Base-by-base conservation (phyloP, 2,888 invertebrate species). In the Ischnus inquisitorius region DNA sequence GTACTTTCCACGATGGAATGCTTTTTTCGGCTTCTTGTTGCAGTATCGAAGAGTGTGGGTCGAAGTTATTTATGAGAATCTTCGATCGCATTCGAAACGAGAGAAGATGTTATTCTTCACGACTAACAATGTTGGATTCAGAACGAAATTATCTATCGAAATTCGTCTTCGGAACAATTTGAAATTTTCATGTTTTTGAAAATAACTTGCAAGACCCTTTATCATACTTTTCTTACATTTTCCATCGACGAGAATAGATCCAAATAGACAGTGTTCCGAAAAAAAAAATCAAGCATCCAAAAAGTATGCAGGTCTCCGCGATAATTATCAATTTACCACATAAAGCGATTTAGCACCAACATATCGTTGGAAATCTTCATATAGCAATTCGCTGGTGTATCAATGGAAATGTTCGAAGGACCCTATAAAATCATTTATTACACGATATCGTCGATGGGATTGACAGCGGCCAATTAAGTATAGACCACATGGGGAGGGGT, bases 381-480 rank as follows among this genome's bases (percentile, higher is more conserved):
- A 28, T 14, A 28, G 14, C 1, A 0, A 60, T 28, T 60, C n/a
- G 12, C 28, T 25, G 2, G 60, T 4, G n/a, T 60, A 28, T 3
- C 57, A 14, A 57, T 22, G 14, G 22, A 12, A 57, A n/a, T 34
- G 6, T 1, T 14, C 14, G 39, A 12, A 6, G 57, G 34, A 12
- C 8, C 16, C 75, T 51, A 75, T 65, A 67, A 60, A 71, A 71
- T 67, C 78, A 81, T 75, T 81, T 69, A 84, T 79, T n/a, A 68
- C 71, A 34, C 43, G 65, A 57, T 69, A 16, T 64, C 51, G 48
- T 71, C 68, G 68, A 60, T 75, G 75, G n/a, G 76, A 62, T 64
- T 64, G 51, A 75, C 34, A 78, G 68, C 72, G 41, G 39, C 72
- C 84, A 84, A 84, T 81, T 78, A 84, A 74, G 54, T 74, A 80